phyloP scores from a whole-genome alignment of 2,888 invertebrate species.

The Yponomeuta plumbellus region DNA sequence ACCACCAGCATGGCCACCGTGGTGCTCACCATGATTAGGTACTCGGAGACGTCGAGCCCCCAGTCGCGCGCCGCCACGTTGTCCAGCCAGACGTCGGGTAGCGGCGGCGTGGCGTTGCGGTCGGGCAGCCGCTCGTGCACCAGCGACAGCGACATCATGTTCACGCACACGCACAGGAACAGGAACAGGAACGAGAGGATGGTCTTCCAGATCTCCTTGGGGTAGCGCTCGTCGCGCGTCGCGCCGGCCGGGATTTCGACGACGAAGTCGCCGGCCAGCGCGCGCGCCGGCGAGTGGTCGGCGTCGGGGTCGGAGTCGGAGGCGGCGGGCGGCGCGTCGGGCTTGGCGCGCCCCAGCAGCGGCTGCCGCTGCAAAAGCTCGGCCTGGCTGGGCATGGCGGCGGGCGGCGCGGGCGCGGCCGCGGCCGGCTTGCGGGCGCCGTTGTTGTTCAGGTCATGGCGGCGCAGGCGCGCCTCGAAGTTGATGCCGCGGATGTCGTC shows the following conservation, averaged over 20 bases:
- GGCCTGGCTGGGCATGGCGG: slow-evolving; percentile 66
- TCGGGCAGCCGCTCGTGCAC: slow-evolving; percentile 93
- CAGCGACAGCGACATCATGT: slow-evolving; percentile 84
- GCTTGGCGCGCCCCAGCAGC: slow-evolving; percentile 60
- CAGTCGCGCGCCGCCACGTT: slow-evolving; percentile 84
- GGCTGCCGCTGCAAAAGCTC: slow-evolving; percentile 74
- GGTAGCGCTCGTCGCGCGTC: slow-evolving; percentile 85
- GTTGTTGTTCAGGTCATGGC: slow-evolving; percentile 75
- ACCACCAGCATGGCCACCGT: slow-evolving; percentile 85
- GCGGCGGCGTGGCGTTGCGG: slow-evolving; percentile 81
- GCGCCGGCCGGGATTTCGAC: slow-evolving; percentile 78
- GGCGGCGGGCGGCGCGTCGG: slow-evolving; percentile 59
- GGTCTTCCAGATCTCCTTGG: slow-evolving; percentile 91
- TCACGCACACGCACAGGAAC: slow-evolving; percentile 66
- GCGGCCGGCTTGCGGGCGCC: slow-evolving; percentile 42
- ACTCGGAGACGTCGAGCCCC: slow-evolving; percentile 90
- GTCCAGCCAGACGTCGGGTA: slow-evolving; percentile 90
- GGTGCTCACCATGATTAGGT: slow-evolving; percentile 89
- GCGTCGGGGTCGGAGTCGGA: slow-evolving; percentile 69
- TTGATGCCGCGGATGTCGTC: slow-evolving; percentile 69
- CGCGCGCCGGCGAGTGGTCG: slow-evolving; percentile 46
- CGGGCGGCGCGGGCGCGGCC: slow-evolving; percentile 22
- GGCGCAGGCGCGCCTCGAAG: slow-evolving; percentile 61
- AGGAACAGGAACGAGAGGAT: slow-evolving; percentile 66
- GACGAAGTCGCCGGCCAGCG: slow-evolving; percentile 58